Percentiles rank a stretch among this genome's conserved stretches.
Conservation (phyloP, 53 echinoderm and acorn worm genomes). For the Mesocentrotus franciscanus region DNA sequence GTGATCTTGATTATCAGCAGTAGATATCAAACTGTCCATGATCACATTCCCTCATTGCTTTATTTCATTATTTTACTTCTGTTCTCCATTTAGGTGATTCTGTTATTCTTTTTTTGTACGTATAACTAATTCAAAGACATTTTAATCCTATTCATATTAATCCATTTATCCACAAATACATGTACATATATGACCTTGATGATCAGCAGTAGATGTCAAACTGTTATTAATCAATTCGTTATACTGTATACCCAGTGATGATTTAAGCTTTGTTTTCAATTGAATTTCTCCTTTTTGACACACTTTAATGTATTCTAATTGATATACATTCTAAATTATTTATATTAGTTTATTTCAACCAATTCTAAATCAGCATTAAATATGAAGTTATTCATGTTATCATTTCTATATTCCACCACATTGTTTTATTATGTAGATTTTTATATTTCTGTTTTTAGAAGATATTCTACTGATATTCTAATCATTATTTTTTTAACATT, state of each 20-base stretch:
- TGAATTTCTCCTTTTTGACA: background rate
- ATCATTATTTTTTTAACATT: background rate
- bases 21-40: background rate
- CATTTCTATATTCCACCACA: background rate
- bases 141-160: too few relatives aligned
- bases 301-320: too few relatives aligned
- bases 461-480: background rate
- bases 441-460: background rate
- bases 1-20: background rate
- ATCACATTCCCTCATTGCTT: background rate
- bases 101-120: too few relatives aligned
- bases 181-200: background rate
- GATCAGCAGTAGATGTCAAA: background rate
- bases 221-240: background rate
- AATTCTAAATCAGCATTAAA: background rate
- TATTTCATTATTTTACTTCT: too few relatives aligned
- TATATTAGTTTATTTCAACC: background rate
- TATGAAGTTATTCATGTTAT: conserved; percentile 10
- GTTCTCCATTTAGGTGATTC: too few relatives aligned
- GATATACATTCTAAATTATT: too few relatives aligned
- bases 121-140: too few relatives aligned
- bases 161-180: too few relatives aligned
- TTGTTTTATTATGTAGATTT: background rate
- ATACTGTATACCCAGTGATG: background rate
- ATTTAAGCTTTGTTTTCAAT: background rate